Base-by-base conservation (phyloP, 1,140 invertebrate species). In the Anastrepha ludens region DNA sequence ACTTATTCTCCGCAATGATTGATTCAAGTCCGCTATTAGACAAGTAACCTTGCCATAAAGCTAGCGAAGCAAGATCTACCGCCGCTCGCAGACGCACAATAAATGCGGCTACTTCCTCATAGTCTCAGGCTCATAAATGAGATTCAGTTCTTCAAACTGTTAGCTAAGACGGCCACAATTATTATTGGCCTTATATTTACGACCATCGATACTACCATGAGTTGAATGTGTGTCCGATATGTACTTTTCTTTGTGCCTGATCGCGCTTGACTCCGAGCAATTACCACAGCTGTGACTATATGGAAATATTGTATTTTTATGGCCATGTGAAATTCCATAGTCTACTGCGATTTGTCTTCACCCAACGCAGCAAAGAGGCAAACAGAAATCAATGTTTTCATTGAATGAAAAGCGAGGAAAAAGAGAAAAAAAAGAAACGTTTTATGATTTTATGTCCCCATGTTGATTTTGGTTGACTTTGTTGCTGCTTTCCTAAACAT, bases 261-360 rank as follows among this genome's bases (percentile, higher is more conserved):
- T 74, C 67, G 44, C 67, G 74, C 74, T 81, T 58, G 47, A 50
- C n/a, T 13, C 47, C 17, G 5, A 81, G 47, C 47, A 81, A 55
- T 81, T 55, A 81, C 47, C 3, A 50, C 74, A 7, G 7, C 41
- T 50, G 74, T 81, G 50, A 81, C 74, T 58, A 7, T 81, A 81
- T 81, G 7, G 74, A 20, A 81, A 81, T 81, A 55, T 55, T 55
- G 74, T 55, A 20, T 55, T 87, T 87, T 87, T 87, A 87, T 78
- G 50, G 78, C 41, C 70, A 47, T 87, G 87, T 78, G 87, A 87
- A 87, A 87, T 87, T 78, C 87, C 87, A 1, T 29, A 87, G 47
- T 47, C 87, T 87, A 87, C 86, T 87, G 86, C 60, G 58, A 87
- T 60, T 50, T 87, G 86, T 3, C 60, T 86, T 39, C 41, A 41